phyloP scores from a whole-genome alignment of 2,888 invertebrate species.

The Drosophila putrida region DNA sequence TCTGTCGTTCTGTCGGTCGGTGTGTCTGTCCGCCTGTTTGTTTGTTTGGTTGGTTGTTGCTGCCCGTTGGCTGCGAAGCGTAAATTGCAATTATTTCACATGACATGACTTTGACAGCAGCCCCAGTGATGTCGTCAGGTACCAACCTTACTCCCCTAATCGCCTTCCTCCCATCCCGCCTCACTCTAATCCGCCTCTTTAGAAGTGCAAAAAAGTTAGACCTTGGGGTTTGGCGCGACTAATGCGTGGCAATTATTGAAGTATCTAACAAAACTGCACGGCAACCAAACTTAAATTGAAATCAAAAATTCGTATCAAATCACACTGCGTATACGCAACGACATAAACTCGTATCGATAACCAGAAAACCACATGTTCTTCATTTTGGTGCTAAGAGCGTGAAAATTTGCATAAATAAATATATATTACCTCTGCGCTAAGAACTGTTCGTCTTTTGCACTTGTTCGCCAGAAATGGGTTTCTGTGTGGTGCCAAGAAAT shows the following conservation, averaged over 20 bases:
- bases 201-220: conserved; percentile 44
- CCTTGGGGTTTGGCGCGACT: conserved; percentile 61
- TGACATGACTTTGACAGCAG: conserved; percentile 68
- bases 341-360: conserved; percentile 17
- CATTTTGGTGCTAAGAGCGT: conserved; percentile 33
- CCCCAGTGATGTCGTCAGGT: conserved; percentile 32
- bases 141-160: neutral
- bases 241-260: conserved; percentile 62
- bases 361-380: conserved; percentile 55
- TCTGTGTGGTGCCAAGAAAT: conserved; percentile 55
- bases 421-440: conserved; percentile 47
- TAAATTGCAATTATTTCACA: conserved; percentile 79
- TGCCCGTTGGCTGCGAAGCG: conserved; percentile 66
- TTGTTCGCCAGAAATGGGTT: conserved; percentile 32
- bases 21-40: conserved; percentile 18
- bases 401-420: conserved; percentile 76
- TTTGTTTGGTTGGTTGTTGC: conserved; percentile 20
- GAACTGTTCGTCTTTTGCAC: conserved; percentile 34
- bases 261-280: conserved; percentile 43
- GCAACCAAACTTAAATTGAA: conserved; percentile 1
- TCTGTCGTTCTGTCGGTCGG: conserved; percentile 5
- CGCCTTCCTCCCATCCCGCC: neutral
- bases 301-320: conserved; percentile 6
- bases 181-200: neutral
- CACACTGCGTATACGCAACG: conserved; percentile 55